Conservation (phyloP, 2,888 invertebrate species). For the Dastarcus helophoroides region DNA sequence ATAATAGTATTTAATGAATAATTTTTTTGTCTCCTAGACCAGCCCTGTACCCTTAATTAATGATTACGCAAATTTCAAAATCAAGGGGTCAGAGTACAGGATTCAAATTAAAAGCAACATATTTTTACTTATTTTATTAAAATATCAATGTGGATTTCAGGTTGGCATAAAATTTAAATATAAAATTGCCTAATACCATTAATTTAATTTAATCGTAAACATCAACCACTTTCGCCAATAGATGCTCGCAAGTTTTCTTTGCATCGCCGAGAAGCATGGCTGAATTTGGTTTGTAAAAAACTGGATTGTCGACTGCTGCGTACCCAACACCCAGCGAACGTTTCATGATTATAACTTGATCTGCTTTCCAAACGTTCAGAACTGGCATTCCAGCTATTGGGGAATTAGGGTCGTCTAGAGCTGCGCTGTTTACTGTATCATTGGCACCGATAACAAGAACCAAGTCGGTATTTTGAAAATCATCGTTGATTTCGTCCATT, state of each 20-base stretch:
- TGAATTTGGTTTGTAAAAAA: constrained; percentile 84
- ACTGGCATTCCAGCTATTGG: constrained; percentile 88
- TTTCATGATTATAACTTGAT: constrained; percentile 86
- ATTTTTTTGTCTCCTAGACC: no score
- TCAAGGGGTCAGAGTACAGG: no score
- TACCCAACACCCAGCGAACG: constrained; percentile 79
- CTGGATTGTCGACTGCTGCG: constrained; percentile 85
- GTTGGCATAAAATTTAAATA: no score
- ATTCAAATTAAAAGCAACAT: no score
- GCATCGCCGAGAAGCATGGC: constrained; percentile 82
- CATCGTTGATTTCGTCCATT: constrained; percentile 88
- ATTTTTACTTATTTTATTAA: no score
- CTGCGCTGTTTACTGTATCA: constrained; percentile 85
- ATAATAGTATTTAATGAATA: no score
- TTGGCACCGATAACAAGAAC: constrained; percentile 82
- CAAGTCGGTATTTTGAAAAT: constrained; percentile 73
- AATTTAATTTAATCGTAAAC: no score
- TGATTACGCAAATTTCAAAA: no score
- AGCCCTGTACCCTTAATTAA: no score
- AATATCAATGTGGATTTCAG: no score
- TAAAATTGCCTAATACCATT: no score
- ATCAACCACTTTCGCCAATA: constrained; percentile 43
- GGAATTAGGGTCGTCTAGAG: constrained; percentile 81
- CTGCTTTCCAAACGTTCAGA: constrained; percentile 75
- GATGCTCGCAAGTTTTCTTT: constrained; percentile 79